phyloP scores from a whole-genome alignment of 2,888 invertebrate species.

The Liopterus haemorrhoidalis region DNA sequence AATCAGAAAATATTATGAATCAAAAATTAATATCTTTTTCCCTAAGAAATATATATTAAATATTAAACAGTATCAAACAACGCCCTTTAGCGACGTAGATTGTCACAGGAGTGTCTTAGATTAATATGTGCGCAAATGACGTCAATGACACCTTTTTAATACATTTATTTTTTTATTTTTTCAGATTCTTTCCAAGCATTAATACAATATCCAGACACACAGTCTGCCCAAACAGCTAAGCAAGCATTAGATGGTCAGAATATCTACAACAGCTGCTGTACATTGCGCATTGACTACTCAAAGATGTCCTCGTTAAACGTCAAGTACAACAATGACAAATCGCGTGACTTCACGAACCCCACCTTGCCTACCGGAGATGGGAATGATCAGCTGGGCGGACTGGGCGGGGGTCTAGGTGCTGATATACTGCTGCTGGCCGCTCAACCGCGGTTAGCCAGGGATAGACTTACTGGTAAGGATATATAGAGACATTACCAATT shows the following conservation, averaged over 20 bases:
- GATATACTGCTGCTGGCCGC: constrained; percentile 58
- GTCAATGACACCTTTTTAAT: background rate
- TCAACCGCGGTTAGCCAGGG: constrained; percentile 48
- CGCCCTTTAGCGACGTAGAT: background rate
- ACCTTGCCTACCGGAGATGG: constrained; percentile 91
- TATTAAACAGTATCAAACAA: background rate
- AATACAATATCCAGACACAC: constrained; percentile 96
- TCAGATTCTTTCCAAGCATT: constrained; percentile 96
- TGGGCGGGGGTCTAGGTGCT: constrained; percentile 55
- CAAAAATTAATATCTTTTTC: constrained; percentile 10
- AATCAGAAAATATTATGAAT: constrained; percentile 2
- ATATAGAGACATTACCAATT: no score
- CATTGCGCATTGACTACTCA: constrained; percentile 97
- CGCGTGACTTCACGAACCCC: constrained; percentile 98
- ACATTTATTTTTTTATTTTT: constrained; percentile 43
- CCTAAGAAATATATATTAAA: background rate
- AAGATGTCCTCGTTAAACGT: constrained; percentile 97
- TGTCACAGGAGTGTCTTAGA: background rate
- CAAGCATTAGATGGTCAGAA: constrained; percentile 96
- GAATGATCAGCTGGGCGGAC: constrained; percentile 53
- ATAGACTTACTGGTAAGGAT: constrained; percentile 49
- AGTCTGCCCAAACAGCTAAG: constrained; percentile 96
- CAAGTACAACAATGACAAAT: constrained; percentile 99
- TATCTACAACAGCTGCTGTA: constrained; percentile 99
- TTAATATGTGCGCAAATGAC: background rate